phyloP scores from a whole-genome alignment of 2,113 vertebrate species.

The Chloropsis cyanopogon region DNA sequence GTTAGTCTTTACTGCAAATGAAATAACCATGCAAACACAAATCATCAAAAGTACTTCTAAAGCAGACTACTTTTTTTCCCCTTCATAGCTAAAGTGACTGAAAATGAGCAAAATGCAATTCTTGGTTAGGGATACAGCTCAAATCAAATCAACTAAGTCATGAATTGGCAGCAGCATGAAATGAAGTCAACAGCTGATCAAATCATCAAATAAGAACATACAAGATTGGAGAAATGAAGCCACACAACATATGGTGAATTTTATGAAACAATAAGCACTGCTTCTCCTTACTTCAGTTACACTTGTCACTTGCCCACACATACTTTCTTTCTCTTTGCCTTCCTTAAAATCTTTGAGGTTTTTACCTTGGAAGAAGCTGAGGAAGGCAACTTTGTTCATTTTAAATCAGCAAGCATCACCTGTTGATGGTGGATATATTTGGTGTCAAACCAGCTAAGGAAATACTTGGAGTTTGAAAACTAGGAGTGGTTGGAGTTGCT shows the following conservation, averaged over 20 bases:
- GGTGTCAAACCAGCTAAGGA: background rate
- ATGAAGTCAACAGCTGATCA: background rate
- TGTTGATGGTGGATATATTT: background rate
- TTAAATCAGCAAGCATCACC: background rate
- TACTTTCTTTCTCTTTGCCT: background rate
- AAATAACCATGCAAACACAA: background rate
- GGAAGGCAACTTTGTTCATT: background rate
- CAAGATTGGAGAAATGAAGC: background rate
- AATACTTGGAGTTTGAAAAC: background rate
- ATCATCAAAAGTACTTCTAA: background rate
- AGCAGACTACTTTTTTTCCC: background rate
- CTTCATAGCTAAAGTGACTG: background rate
- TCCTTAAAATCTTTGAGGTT: background rate
- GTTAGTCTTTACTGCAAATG: background rate
- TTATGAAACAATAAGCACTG: background rate
- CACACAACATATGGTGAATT: background rate
- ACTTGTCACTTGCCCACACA: background rate
- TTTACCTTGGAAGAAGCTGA: background rate
- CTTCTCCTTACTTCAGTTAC: background rate
- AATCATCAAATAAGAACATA: background rate
- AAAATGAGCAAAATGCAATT: background rate
- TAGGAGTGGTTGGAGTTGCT: background rate
- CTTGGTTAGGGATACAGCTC: background rate
- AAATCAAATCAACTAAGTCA: background rate
- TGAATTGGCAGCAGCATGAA: background rate